Base-by-base conservation (phyloP, 2,797 vertebrate genomes). In the Fratercula arctica region DNA sequence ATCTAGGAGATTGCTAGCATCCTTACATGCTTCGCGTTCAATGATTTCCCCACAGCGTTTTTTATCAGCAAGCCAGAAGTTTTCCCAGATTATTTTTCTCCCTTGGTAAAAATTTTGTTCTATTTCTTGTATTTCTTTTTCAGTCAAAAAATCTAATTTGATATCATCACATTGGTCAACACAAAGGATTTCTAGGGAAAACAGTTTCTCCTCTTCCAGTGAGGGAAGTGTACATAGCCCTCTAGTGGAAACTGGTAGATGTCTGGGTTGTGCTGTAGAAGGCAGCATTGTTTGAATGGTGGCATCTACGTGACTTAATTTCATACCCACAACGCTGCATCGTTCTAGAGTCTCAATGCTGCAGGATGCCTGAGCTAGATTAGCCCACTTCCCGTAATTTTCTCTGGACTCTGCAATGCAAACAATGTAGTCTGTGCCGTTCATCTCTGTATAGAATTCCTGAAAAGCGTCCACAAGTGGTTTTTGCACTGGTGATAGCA, bases 381-480 rank as follows among this genome's bases (percentile, higher is more conserved):
- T 93, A 67, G 98, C 98, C 98, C 98, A 99, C 41, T 98, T 98
- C 4, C 41, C 63, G 16, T 98, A 98, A 90, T 97, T 97, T 45
- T 98, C 41, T 54, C 95, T 96, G 50, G 97, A 98, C 94, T 98
- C 98, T 81, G 98, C 97, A 92, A 99, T 98, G 94, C 98, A 99
- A 35, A 98, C 84, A 1, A 99, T 98, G 93, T 99, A 97, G 21
- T 99, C 98, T 5, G 98, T 97, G 15, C 99, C 98, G 24, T 98
- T 96, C 98, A 99, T 98, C 88, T 99, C 98, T 12, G 97, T 97
- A 61, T 98, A 98, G 96, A 99, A 99, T 90, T 98, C 98, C 92
- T 98, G 95, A 84, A 99, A 99, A 12, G 98, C 97, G 60, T 98
- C 98, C 43, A 98, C 97, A 8, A 99, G 97, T 43, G 98, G 98